Evolutionary conservation across 2,888 invertebrate species (phyloP).

Genomic region (Trisateles emortualis): DNA sequence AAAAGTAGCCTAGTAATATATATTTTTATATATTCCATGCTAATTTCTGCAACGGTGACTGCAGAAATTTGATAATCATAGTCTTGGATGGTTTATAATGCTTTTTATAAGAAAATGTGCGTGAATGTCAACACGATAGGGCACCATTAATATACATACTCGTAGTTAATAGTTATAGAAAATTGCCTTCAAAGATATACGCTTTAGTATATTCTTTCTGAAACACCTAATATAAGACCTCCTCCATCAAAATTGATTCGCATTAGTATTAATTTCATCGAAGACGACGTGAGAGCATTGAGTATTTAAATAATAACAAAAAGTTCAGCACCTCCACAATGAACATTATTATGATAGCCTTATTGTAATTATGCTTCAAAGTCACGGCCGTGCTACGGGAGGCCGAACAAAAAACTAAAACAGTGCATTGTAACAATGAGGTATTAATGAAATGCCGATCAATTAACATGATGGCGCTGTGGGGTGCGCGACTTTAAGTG

Average conservation of each 20-base stretch:
- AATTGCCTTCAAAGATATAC: too few species aligned
- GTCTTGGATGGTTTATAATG: too few species aligned
- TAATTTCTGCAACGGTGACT: too few species aligned
- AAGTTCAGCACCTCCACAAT: slow-evolving; percentile 47
- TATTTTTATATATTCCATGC: too few species aligned
- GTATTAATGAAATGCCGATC: slow-evolving; percentile 75
- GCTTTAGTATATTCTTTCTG: too few species aligned
- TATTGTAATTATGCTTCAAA: slow-evolving; percentile 50
- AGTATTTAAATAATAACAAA: slow-evolving; percentile 49
- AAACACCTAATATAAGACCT: slow-evolving; percentile 31
- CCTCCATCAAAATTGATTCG: slow-evolving; percentile 19
- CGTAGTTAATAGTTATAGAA: too few species aligned
- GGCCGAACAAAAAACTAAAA: slow-evolving; percentile 56
- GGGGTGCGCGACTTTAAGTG: slow-evolving; percentile 69
- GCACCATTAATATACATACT: too few species aligned
- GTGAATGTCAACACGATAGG: too few species aligned
- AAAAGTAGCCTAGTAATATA: too few species aligned
- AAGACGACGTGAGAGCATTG: slow-evolving; percentile 15
- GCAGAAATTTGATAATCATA: too few species aligned
- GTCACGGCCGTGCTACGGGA: slow-evolving; percentile 45
- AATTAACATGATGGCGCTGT: slow-evolving; percentile 75
- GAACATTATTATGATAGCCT: slow-evolving; percentile 45
- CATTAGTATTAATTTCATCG: slow-evolving; percentile 26
- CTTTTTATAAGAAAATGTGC: too few species aligned
- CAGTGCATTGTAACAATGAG: slow-evolving; percentile 64